These are phyloP conservation scores for Rhizoglyphus robini DNA, from an alignment of 1,140 invertebrate genomes.

Conservation along the genomic window DNA sequence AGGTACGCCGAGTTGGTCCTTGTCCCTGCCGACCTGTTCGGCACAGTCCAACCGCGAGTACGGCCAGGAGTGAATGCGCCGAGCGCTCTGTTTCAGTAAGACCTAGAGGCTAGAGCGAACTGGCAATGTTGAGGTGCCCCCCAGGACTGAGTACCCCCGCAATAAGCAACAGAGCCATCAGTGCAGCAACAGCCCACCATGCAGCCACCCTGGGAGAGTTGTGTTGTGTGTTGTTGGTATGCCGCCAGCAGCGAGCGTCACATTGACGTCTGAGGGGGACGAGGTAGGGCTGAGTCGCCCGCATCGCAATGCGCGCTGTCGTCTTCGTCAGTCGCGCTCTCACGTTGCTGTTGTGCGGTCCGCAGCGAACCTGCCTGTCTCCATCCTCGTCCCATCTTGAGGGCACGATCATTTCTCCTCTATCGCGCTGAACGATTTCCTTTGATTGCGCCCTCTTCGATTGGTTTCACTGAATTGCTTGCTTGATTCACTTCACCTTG, in stretches of 20 bases:
- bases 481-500: neutral
- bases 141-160: too few relatives aligned
- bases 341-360: neutral
- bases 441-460: neutral
- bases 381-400: neutral
- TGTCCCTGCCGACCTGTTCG: neutral
- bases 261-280: too few relatives aligned
- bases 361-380: neutral
- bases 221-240: too few relatives aligned
- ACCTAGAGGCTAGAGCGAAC: too few relatives aligned
- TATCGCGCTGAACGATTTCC: conserved; percentile 3
- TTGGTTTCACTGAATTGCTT: neutral
- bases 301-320: too few relatives aligned
- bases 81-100: too few relatives aligned
- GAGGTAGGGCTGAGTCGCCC: too few relatives aligned
- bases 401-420: neutral
- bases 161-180: too few relatives aligned
- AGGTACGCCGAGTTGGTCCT: neutral
- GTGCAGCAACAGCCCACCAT: too few relatives aligned
- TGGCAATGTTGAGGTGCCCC: too few relatives aligned
- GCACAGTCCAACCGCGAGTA: neutral
- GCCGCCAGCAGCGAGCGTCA: too few relatives aligned
- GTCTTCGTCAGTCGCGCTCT: neutral
- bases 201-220: too few relatives aligned
- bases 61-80: neutral